Conservation (phyloP, 2,888 invertebrate genomes). For the Coelinius sp. region DNA sequence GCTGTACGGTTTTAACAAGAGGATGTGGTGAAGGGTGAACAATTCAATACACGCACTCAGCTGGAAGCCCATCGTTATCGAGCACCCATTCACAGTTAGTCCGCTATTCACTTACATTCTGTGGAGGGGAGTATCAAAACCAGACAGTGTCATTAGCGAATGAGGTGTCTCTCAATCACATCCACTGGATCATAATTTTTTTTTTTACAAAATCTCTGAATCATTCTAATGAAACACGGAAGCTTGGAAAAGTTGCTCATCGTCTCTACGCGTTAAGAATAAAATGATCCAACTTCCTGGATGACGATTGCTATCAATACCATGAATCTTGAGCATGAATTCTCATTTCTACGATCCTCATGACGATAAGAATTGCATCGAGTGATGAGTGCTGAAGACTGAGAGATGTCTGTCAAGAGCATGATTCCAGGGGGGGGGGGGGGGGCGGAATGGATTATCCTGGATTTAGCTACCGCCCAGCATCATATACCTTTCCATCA, state of each 20-base stretch:
- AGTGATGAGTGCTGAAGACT: background rate
- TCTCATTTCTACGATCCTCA: background rate
- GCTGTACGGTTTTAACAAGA: slow-evolving; percentile 23
- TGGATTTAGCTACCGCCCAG: background rate
- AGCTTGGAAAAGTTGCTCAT: background rate
- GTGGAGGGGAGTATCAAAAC: background rate
- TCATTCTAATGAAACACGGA: background rate
- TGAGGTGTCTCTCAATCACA: background rate
- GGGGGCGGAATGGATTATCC: background rate
- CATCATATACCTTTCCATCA: background rate
- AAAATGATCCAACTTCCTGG: background rate
- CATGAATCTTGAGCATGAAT: background rate
- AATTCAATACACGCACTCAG: slow-evolving; percentile 29
- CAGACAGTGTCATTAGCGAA: background rate
- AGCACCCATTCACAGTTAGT: background rate
- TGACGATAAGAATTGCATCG: background rate
- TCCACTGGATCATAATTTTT: background rate
- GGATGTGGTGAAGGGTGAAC: slow-evolving; percentile 1
- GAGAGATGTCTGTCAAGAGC: slow-evolving; percentile 1
- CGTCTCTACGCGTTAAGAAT: slow-evolving; percentile 11
- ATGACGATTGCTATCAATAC: slow-evolving; percentile 1
- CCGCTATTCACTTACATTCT: slow-evolving; percentile 30
- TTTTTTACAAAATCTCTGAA: background rate
- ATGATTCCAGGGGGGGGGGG: background rate
- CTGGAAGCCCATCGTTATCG: slow-evolving; percentile 29